Evolutionary conservation across 2,888 invertebrate species (phyloP).

Genomic region (Biston stratarius): DNA sequence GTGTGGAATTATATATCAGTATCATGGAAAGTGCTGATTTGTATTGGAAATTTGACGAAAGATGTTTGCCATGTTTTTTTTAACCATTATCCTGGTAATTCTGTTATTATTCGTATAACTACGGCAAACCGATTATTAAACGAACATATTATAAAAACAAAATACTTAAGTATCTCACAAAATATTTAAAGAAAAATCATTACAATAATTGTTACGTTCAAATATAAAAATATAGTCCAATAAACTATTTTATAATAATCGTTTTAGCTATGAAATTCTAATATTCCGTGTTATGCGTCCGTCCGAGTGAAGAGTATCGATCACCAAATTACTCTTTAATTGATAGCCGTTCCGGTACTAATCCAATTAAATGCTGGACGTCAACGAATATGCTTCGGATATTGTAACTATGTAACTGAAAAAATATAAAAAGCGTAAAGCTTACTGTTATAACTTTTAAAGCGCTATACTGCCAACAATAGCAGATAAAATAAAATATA

Average conservation of each 20-base stretch:
- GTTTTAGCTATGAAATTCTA: conserved; percentile 6
- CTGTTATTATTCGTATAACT: too few species aligned
- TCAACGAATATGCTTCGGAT: conserved; percentile 45
- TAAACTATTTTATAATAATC: conserved; percentile 6
- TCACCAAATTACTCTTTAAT: conserved; percentile 34
- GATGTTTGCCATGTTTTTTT: too few species aligned
- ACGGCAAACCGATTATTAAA: too few species aligned
- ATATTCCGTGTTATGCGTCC: conserved; percentile 13
- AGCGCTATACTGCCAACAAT: neutral
- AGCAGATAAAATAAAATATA: too few species aligned
- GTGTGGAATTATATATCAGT: too few species aligned
- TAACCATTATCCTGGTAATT: too few species aligned
- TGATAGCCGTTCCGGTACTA: conserved; percentile 34
- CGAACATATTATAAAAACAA: too few species aligned
- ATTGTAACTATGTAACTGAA: conserved; percentile 47
- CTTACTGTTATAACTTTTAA: conserved; percentile 56
- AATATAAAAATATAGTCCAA: conserved; percentile 12
- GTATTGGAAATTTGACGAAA: too few species aligned
- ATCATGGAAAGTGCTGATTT: too few species aligned
- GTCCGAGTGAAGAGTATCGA: conserved; percentile 20
- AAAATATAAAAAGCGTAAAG: conserved; percentile 51
- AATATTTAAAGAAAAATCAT: neutral
- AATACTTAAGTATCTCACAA: too few species aligned
- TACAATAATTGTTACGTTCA: neutral
- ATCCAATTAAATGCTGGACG: conserved; percentile 41